phyloP scores from a whole-genome alignment of 2,113 vertebrate species.

The Acanthisitta chloris region DNA sequence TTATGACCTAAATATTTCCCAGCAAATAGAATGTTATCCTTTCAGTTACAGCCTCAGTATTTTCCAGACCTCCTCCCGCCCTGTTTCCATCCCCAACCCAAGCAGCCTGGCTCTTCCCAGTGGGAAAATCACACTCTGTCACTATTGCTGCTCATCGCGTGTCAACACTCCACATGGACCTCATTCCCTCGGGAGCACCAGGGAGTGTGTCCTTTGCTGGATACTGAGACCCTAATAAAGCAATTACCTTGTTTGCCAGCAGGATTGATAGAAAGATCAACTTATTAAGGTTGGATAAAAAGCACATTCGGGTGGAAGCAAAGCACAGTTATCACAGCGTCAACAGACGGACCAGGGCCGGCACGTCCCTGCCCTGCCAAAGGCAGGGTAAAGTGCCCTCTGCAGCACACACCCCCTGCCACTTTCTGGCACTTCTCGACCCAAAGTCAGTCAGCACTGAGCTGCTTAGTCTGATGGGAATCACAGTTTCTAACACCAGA shows the following conservation, averaged over 20 bases:
- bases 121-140: fast-evolving
- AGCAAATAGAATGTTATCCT: background rate
- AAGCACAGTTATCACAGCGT: background rate
- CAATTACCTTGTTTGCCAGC: background rate
- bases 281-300: background rate
- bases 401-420: background rate
- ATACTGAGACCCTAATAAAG: background rate
- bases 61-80: background rate
- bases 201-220: background rate
- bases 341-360: background rate
- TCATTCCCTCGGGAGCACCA: background rate
- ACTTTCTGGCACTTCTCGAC: background rate
- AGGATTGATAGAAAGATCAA: background rate
- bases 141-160: background rate
- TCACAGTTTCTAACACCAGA: fast-evolving
- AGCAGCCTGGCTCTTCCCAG: background rate
- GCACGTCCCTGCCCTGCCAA: background rate
- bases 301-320: background rate
- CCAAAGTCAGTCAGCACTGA: background rate
- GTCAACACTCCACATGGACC: background rate
- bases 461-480: fast-evolving
- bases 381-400: constrained; percentile 24
- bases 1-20: background rate
- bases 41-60: background rate
- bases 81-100: fast-evolving